These are phyloP conservation scores for Leucophenga varia DNA, from an alignment of 1,140 invertebrate species.

Conservation along the genomic window DNA sequence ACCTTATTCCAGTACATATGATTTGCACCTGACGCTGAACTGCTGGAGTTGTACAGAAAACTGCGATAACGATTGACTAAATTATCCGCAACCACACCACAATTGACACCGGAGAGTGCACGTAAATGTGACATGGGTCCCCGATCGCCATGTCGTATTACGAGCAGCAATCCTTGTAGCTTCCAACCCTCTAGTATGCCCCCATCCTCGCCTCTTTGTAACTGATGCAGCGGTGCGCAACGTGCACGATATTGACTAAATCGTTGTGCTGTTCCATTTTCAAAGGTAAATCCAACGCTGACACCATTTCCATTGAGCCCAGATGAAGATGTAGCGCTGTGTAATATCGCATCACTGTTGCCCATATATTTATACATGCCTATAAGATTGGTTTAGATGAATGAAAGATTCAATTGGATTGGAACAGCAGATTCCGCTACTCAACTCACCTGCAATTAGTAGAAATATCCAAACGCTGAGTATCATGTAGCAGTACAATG, in stretches of 20 bases:
- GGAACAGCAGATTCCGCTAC: neutral
- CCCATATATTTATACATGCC: slow-evolving; percentile 77
- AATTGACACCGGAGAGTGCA: slow-evolving; percentile 75
- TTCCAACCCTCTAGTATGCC: slow-evolving; percentile 62
- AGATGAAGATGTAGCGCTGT: slow-evolving; percentile 8
- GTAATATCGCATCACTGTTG: slow-evolving; percentile 18
- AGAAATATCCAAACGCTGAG: slow-evolving; percentile 78
- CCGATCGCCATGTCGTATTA: slow-evolving; percentile 86
- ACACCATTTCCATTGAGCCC: slow-evolving; percentile 8
- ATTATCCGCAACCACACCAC: slow-evolving; percentile 63
- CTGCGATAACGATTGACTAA: slow-evolving; percentile 61
- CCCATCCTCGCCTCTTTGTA: slow-evolving; percentile 70
- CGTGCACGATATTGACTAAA: slow-evolving; percentile 46
- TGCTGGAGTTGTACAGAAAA: slow-evolving; percentile 63
- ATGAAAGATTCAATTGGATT: neutral
- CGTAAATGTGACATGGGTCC: slow-evolving; percentile 78
- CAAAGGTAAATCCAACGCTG: neutral
- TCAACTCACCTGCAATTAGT: slow-evolving; percentile 61
- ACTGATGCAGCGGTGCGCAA: slow-evolving; percentile 69
- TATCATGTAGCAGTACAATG: slow-evolving; percentile 75
- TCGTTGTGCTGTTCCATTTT: slow-evolving; percentile 29
- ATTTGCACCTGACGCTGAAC: slow-evolving; percentile 58
- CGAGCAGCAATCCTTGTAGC: slow-evolving; percentile 74
- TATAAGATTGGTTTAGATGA: slow-evolving; percentile 35
- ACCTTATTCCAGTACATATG: slow-evolving; percentile 70